phyloP scores from a whole-genome alignment of 2,888 invertebrate genomes.

The Nipponacmea schrenckii region DNA sequence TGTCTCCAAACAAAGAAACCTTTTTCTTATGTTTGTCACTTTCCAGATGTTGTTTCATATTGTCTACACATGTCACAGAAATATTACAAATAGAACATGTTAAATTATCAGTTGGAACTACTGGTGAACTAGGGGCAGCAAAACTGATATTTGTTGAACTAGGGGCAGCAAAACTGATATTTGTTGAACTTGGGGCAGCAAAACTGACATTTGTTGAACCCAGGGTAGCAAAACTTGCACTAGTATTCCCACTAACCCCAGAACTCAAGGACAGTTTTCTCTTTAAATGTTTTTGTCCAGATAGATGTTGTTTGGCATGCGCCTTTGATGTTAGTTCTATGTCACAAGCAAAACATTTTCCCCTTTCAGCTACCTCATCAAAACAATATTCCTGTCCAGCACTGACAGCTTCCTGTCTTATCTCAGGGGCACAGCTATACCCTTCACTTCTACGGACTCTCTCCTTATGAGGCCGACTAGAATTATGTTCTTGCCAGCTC shows the following conservation, averaged over 20 bases:
- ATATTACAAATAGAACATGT: slow-evolving; percentile 41
- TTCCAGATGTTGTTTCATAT: slow-evolving; percentile 38
- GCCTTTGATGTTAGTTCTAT: slow-evolving; percentile 33
- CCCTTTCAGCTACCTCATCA: slow-evolving; percentile 24
- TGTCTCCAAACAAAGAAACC: not conserved
- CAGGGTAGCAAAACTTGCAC: no score
- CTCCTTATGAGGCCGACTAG: slow-evolving; percentile 39
- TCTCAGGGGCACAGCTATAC: not conserved
- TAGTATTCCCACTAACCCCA: no score
- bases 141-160: no score
- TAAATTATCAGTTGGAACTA: slow-evolving; percentile 10
- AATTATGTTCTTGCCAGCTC: slow-evolving; percentile 29
- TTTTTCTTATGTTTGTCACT: slow-evolving; percentile 41
- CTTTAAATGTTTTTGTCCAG: slow-evolving; percentile 36
- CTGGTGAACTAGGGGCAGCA: no score
- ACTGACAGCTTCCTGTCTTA: slow-evolving; percentile 10
- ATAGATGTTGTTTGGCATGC: slow-evolving; percentile 32
- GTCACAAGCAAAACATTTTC: slow-evolving; percentile 38
- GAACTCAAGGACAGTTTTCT: slow-evolving; percentile 6
- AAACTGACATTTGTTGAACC: no score
- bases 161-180: no score
- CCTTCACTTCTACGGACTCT: slow-evolving; percentile 21
- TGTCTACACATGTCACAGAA: slow-evolving; percentile 35
- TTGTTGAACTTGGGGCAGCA: no score
- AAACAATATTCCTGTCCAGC: slow-evolving; percentile 30